Evolutionary conservation across 2,113 vertebrate species (phyloP).

Genomic region (Eolophus roseicapilla): DNA sequence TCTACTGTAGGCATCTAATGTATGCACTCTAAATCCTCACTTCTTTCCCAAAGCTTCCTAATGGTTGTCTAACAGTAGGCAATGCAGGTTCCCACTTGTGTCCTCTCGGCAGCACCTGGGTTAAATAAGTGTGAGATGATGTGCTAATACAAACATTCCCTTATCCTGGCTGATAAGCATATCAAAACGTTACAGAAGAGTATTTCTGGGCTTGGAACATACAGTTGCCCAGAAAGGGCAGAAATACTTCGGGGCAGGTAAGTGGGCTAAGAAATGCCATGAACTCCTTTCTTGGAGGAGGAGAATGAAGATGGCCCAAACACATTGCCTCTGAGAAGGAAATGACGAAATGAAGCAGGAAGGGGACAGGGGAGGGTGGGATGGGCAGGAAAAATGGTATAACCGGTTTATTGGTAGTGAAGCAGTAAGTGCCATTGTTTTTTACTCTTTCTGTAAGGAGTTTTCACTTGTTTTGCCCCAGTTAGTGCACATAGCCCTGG

Average conservation of each 20-base stretch:
- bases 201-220: background rate
- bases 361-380: background rate
- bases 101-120: background rate
- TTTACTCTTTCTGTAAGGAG: background rate
- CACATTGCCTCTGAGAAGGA: background rate
- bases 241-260: background rate
- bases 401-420: background rate
- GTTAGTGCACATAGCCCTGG: rapidly evolving
- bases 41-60: background rate
- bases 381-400: background rate
- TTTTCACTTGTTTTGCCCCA: background rate
- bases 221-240: background rate
- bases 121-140: background rate
- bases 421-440: background rate
- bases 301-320: background rate
- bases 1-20: background rate
- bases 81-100: background rate
- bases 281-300: background rate
- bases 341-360: background rate
- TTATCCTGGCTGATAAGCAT: background rate
- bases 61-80: background rate
- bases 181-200: background rate
- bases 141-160: background rate
- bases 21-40: background rate
- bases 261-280: background rate